Base-by-base conservation (phyloP, 1,140 invertebrate species). In the Telenomus remus region DNA sequence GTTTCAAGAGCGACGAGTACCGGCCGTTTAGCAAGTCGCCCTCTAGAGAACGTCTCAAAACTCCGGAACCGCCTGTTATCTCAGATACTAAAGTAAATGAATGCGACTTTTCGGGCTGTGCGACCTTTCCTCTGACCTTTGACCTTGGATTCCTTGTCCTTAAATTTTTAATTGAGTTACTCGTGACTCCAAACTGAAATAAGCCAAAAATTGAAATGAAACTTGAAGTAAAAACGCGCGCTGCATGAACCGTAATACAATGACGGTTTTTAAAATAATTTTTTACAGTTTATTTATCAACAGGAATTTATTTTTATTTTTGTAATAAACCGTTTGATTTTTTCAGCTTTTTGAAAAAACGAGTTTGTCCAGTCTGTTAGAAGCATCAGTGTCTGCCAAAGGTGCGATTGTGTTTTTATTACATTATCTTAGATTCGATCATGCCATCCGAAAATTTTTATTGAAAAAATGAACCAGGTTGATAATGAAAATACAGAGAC, bases 281-380 rank as follows among this genome's bases (percentile, higher is more conserved):
- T 6, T 27, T 27, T 27, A 27, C 1, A 27, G 19, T 27, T n/a
- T n/a, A n/a, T n/a, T n/a, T n/a, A n/a, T n/a, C n/a, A n/a, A n/a
- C n/a, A n/a, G n/a, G n/a, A 27, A 27, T 27, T 27, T 27, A 27
- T 27, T 27, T 27, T 3, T 27, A 27, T 27, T 27, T 27, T 27
- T 27, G 6, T 27, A 27, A 27, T 27, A 27, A 27, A 27, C 19
- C 39, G 19, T 10, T 66, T 53, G 70, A 69, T 44, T 61, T 78
- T 82, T 88, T 44, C 82, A 89, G 87, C 83, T 70, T 10, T 86
- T 83, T 82, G 86, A 86, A 85, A 89, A 88, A 74, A 89, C 86
- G 59, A 89, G 87, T 65, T 88, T 89, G 66, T 89, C 87, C 80
- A 88, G 87, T 76, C 82, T 88, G 14, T 73, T 89, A 76, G 87